phyloP scores from a whole-genome alignment of 2,797 vertebrate species.

The Sebastes melanostomus region DNA sequence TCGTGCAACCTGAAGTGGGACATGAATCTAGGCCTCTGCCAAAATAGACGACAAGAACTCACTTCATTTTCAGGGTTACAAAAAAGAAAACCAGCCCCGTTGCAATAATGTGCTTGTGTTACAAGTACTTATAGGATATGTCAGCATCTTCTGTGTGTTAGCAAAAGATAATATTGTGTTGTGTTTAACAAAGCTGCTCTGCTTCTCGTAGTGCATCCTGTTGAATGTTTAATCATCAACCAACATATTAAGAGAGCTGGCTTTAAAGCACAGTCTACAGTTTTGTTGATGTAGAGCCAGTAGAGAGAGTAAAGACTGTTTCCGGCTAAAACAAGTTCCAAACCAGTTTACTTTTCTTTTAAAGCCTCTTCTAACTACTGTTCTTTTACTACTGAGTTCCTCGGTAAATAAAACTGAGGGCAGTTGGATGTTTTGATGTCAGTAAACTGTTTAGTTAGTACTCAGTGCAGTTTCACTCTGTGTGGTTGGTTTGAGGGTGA shows the following conservation, averaged over 20 bases:
- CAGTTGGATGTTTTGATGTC: not conserved
- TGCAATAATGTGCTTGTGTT: not conserved
- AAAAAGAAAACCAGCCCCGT: not conserved
- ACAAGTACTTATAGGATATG: not conserved
- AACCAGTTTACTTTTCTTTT: not conserved
- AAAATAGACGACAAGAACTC: not conserved
- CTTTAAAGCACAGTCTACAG: not conserved
- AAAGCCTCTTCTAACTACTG: not conserved
- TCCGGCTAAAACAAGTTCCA: not conserved
- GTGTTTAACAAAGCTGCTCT: not conserved
- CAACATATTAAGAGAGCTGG: not conserved
- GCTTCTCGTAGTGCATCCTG: not conserved
- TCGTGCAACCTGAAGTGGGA: conserved; percentile 21
- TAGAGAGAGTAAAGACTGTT: not conserved
- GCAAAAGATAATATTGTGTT: not conserved
- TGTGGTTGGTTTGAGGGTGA: not conserved
- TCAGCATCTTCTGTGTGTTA: not conserved
- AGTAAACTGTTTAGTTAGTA: not conserved
- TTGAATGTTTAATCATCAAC: conserved; percentile 15
- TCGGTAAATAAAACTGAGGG: not conserved
- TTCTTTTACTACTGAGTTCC: not conserved
- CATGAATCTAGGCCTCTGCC: conserved; percentile 32
- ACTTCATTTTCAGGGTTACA: not conserved
- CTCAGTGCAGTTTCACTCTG: not conserved
- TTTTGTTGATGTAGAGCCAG: not conserved